Conservation (phyloP, 2,888 invertebrate species). For the Drosophila demipolita region DNA sequence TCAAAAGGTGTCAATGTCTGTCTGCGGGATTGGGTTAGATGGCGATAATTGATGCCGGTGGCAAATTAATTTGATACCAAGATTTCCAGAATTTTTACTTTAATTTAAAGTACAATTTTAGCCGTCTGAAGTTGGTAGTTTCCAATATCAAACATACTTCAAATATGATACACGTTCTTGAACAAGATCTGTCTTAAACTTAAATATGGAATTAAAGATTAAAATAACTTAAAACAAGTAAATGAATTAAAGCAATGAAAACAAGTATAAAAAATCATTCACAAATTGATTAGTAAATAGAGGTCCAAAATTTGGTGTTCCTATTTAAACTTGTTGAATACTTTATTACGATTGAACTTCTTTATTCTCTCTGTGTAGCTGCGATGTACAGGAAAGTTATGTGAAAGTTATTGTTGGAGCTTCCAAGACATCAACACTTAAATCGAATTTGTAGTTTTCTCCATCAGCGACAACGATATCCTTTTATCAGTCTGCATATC, state of each 20-base stretch:
- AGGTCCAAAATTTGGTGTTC: neutral
- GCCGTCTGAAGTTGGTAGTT: neutral
- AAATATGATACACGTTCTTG: neutral
- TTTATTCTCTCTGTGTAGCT: neutral
- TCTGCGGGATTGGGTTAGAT: neutral
- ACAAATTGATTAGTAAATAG: neutral
- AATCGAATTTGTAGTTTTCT: conserved; percentile 27
- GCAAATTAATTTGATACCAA: neutral
- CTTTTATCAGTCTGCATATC: conserved; percentile 41
- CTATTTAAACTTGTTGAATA: neutral
- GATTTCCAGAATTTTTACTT: neutral
- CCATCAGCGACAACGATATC: conserved; percentile 24
- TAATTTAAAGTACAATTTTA: neutral
- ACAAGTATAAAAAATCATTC: too few species aligned
- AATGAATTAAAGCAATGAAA: neutral
- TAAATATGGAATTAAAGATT: neutral
- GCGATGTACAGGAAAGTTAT: neutral
- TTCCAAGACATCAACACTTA: conserved; percentile 3
- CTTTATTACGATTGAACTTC: neutral
- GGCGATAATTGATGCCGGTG: neutral
- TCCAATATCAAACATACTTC: neutral
- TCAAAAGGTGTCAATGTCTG: conserved; percentile 19
- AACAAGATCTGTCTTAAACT: neutral
- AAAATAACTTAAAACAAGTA: neutral
- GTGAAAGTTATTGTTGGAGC: neutral